Evolutionary conservation across 35 echinoderm and acorn worm species (phyloP).

Genomic region (Ophiothrix spiculata): DNA sequence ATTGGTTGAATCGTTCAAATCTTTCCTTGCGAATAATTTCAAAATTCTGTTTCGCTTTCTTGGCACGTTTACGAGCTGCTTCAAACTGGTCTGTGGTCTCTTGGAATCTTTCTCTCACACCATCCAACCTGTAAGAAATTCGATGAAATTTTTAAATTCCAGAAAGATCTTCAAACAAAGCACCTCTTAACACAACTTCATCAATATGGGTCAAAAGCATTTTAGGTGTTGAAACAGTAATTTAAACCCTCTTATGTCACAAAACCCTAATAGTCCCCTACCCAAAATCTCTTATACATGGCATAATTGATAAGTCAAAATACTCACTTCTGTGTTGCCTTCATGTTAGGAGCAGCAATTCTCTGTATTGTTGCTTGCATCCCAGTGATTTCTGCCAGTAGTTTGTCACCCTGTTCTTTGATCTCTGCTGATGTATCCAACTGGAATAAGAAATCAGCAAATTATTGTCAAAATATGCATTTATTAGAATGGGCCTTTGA

Average conservation of each 20-base stretch:
- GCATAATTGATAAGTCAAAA: too few species aligned
- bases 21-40: slow-evolving; percentile 82
- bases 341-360: slow-evolving; percentile 91
- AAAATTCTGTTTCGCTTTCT: slow-evolving; percentile 79
- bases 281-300: too few species aligned
- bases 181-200: background rate
- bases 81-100: slow-evolving; percentile 81
- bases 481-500: too few species aligned
- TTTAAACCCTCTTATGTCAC: too few species aligned
- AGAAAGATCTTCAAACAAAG: background rate
- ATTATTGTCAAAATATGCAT: too few species aligned
- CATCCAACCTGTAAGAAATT: slow-evolving; percentile 33
- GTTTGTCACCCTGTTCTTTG: slow-evolving; percentile 64
- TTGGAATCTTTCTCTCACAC: slow-evolving; percentile 76
- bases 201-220: background rate
- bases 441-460: too few species aligned
- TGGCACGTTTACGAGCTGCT: slow-evolving; percentile 69
- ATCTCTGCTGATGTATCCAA: slow-evolving; percentile 42
- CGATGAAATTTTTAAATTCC: background rate
- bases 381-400: slow-evolving; percentile 55
- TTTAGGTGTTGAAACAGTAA: too few species aligned
- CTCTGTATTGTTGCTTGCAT: slow-evolving; percentile 87
- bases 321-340: slow-evolving; percentile 91
- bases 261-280: too few species aligned
- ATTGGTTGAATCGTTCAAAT: slow-evolving; percentile 77